A percentile compares a stretch with the other conserved stretches of the same genome.
phyloP scores from a whole-genome alignment of 2,113 vertebrate species.

The Seriola quinqueradiata region DNA sequence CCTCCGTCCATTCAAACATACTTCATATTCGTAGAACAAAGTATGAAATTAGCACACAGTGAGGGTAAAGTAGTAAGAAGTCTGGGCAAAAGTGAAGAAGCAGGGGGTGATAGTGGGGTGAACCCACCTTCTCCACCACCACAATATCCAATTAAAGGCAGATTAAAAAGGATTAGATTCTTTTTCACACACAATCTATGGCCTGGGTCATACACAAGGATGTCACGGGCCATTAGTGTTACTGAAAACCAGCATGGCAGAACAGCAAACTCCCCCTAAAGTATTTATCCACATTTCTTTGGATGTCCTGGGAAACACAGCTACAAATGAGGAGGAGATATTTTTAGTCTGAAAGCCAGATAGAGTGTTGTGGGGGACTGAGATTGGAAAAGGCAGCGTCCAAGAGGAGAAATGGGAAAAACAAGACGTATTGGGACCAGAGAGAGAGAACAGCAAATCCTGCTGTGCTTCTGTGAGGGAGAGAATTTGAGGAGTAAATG shows the following conservation, averaged over 20 bases:
- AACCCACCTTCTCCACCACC: conserved; percentile 21
- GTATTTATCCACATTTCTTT: conserved; percentile 61
- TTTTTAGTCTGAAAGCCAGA: conserved; percentile 32
- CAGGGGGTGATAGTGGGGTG: background rate
- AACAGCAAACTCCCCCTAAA: conserved; percentile 54
- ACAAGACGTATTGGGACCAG: background rate
- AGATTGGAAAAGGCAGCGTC: conserved; percentile 29
- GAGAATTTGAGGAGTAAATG: conserved; percentile 20
- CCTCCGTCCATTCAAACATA: background rate
- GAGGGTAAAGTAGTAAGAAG: background rate
- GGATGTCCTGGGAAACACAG: conserved; percentile 56
- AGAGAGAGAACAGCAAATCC: conserved; percentile 8
- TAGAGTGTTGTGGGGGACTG: conserved; percentile 10
- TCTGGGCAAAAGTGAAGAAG: background rate
- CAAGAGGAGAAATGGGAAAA: conserved; percentile 37
- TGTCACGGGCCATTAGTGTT: conserved; percentile 56
- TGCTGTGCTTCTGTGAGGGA: conserved; percentile 11
- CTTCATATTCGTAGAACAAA: background rate
- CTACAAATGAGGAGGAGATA: conserved; percentile 39
- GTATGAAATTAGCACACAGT: background rate
- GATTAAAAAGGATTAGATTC: conserved; percentile 72
- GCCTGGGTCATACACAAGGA: conserved; percentile 16
- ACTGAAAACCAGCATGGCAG: conserved; percentile 59
- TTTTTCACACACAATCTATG: conserved; percentile 56
- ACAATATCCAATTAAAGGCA: conserved; percentile 69